A percentile compares a stretch with the other conserved stretches of the same genome.
These are phyloP conservation scores for Garra rufa DNA, from an alignment of 2,113 vertebrate species.

Conservation along the genomic window DNA sequence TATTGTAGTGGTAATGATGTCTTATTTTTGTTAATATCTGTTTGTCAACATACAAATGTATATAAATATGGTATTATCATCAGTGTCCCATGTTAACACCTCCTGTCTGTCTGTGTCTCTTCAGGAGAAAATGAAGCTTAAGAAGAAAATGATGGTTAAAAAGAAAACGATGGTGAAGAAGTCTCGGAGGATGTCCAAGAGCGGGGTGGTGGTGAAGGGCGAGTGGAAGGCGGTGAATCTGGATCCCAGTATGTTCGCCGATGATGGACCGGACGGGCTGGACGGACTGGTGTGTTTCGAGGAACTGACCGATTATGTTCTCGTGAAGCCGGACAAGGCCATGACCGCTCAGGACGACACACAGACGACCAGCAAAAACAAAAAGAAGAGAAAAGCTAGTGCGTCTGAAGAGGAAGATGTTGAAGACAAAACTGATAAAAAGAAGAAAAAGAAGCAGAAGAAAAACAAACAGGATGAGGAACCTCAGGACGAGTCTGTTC, in stretches of 20 bases:
- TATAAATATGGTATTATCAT: too few relatives aligned
- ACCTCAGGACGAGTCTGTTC: background rate
- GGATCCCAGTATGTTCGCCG: conserved; percentile 84
- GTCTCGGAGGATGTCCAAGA: conserved; percentile 57
- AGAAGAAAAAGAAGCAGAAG: conserved; percentile 41
- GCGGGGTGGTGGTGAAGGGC: conserved; percentile 82
- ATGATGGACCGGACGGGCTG: conserved; percentile 85
- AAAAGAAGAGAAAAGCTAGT: conserved; percentile 74
- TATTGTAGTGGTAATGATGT: too few relatives aligned
- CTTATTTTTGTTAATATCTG: too few relatives aligned
- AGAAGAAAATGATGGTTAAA: conserved; percentile 68
- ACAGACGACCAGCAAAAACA: conserved; percentile 52
- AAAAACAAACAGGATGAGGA: background rate
- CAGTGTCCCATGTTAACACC: too few relatives aligned
- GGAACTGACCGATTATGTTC: conserved; percentile 86
- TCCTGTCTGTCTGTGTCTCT: background rate
- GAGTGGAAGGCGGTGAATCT: conserved; percentile 86
- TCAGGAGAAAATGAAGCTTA: conserved; percentile 74
- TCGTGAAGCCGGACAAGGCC: conserved; percentile 77
- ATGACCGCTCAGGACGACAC: conserved; percentile 57
- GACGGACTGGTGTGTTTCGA: conserved; percentile 89
- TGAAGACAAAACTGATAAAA: background rate
- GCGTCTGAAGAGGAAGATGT: conserved; percentile 56
- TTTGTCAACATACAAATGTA: too few relatives aligned
- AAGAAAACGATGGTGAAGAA: too few relatives aligned